Evolutionary conservation across 2,797 vertebrate genomes (phyloP).

Genomic region (Pangasius djambal): DNA sequence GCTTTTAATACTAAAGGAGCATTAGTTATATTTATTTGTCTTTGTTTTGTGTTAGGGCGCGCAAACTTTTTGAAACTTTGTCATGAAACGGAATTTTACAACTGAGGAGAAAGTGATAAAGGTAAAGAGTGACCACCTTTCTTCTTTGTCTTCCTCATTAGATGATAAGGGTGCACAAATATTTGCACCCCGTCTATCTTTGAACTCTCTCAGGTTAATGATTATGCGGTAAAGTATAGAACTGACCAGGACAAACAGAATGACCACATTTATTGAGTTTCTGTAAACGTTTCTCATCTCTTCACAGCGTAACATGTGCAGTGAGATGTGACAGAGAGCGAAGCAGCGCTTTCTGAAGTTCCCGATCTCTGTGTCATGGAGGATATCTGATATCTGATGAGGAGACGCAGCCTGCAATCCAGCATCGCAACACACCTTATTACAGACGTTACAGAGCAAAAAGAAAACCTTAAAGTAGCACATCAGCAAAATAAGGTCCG

Average conservation of each 20-base stretch:
- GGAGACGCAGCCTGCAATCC: not conserved
- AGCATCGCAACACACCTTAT: not conserved
- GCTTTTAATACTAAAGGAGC: no score
- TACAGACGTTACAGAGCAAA: not conserved
- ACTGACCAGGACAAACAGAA: not conserved
- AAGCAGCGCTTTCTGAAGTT: not conserved
- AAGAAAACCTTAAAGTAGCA: not conserved
- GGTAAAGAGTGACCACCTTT: not conserved
- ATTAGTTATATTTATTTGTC: not conserved
- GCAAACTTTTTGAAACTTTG: not conserved
- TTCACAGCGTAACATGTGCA: not conserved
- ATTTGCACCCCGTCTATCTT: not conserved
- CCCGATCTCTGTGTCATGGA: not conserved
- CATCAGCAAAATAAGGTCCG: not conserved
- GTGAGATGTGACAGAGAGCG: no score
- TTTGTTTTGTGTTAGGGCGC: not conserved
- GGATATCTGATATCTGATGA: not conserved
- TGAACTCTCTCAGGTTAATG: slow-evolving; percentile 21
- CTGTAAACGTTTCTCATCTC: not conserved
- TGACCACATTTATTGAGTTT: not conserved
- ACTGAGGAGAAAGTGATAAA: not conserved
- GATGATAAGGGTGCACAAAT: slow-evolving; percentile 4
- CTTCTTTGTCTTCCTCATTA: not conserved
- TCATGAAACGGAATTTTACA: not conserved
- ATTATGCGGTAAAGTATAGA: not conserved